phyloP scores from a whole-genome alignment of 2,113 vertebrate genomes.

The Platichthys stellatus region DNA sequence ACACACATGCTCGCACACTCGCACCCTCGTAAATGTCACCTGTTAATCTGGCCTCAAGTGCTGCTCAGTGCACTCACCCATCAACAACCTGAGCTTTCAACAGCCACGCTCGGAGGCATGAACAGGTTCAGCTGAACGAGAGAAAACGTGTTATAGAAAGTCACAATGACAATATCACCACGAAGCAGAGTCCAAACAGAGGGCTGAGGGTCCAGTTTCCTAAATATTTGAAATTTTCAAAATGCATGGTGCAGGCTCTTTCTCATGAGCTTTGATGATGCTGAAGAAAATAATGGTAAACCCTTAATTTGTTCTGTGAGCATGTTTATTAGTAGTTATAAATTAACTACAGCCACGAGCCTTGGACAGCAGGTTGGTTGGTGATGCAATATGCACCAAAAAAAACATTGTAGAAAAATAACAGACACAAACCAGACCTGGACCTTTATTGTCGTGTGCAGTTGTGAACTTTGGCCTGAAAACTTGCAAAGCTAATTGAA shows the following conservation, averaged over 20 bases:
- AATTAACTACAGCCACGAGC: no score
- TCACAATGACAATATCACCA: neutral
- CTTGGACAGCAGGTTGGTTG: no score
- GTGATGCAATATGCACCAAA: no score
- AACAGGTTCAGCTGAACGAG: slow-evolving; percentile 4
- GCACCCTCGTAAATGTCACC: slow-evolving; percentile 81
- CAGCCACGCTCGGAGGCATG: slow-evolving; percentile 42
- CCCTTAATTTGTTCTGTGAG: no score
- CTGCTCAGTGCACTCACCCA: slow-evolving; percentile 72
- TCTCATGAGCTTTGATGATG: no score
- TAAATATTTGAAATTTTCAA: no score
- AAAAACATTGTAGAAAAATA: neutral
- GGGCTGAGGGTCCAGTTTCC: no score
- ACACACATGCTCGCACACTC: slow-evolving; percentile 56
- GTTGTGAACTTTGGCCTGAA: slow-evolving; percentile 2
- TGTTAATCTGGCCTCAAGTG: slow-evolving; percentile 83
- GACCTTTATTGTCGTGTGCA: neutral
- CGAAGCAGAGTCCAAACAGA: no score
- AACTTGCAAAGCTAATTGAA: neutral
- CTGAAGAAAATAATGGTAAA: no score
- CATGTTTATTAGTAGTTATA: no score
- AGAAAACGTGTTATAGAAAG: slow-evolving; percentile 4
- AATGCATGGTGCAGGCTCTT: no score
- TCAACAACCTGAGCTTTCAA: slow-evolving; percentile 46
- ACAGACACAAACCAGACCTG: neutral